These are phyloP conservation scores for Neelides folsomi DNA, from an alignment of 2,888 invertebrate species.

Conservation along the genomic window DNA sequence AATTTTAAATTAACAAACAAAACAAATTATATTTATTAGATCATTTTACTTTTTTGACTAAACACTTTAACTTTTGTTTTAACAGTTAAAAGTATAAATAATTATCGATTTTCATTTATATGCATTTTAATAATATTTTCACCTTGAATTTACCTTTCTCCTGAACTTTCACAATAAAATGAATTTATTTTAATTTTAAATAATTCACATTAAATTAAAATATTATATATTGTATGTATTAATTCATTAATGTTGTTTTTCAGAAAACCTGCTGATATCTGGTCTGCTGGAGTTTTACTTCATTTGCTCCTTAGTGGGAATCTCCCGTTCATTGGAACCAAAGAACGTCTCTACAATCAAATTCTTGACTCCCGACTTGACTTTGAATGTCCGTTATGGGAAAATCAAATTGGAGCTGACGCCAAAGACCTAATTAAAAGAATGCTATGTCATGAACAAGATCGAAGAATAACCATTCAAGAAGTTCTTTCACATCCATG, in stretches of 20 bases:
- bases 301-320: slow-evolving; percentile 88
- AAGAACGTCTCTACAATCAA: slow-evolving; percentile 72
- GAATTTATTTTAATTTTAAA: too few relatives aligned
- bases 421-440: slow-evolving; percentile 89
- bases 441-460: slow-evolving; percentile 84
- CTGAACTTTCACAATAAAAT: too few relatives aligned
- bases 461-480: slow-evolving; percentile 83
- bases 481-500: slow-evolving; percentile 93
- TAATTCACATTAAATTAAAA: too few relatives aligned
- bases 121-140: too few relatives aligned
- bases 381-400: slow-evolving; percentile 83
- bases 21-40: too few relatives aligned
- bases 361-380: slow-evolving; percentile 38
- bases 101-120: too few relatives aligned
- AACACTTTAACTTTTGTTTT: too few relatives aligned
- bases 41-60: too few relatives aligned
- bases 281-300: slow-evolving; percentile 91
- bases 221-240: slow-evolving; percentile 9
- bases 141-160: too few relatives aligned
- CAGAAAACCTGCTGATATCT: slow-evolving; percentile 85
- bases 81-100: too few relatives aligned
- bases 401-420: slow-evolving; percentile 68
- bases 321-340: slow-evolving; percentile 88
- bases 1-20: too few relatives aligned
- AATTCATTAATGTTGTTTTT: slow-evolving; percentile 20